Base-by-base conservation (phyloP, 2,113 vertebrate species). In the Gymnocephalus cernua region DNA sequence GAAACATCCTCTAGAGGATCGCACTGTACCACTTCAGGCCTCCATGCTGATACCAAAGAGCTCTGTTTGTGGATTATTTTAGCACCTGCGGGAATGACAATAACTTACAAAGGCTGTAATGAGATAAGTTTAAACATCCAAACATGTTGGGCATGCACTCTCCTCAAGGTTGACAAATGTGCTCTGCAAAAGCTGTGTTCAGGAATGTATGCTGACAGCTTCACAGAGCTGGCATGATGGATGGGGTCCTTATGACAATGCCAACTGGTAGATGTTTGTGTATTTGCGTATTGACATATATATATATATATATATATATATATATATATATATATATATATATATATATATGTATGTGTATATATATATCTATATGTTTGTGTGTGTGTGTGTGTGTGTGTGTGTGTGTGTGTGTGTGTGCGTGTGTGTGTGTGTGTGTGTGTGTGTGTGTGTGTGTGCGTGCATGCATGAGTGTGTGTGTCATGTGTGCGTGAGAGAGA, bases 191-290 rank as follows among this genome's bases (percentile, higher is more conserved):
- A 74, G 67, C 67, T 74, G 81, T 11, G 1, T 54, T 67, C 41
- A 86, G 88, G 88, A 90, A 92, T 89, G 69, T 63, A 21, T 27
- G 79, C 73, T 88, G 88, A 90, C 88, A 91, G 54, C 77, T 89
- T 88, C 82, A 71, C 62, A 65, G 70, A 69, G 64, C 38, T 19
- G 13, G 35, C 71, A 45, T 92, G 89, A 93, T 80, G 74, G 88
- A 92, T 87, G 89, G 72, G 12, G 74, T 71, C 59, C 72, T 84
- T 76, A 72, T 77, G 63, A 87, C 77, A 77, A 75, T 83, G 83
- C 74, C 59, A 93, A 74, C 85, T 93, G 91, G 76, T 27, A 32
- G 71, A 82, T 80, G 80, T 74, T 82, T 79, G 83, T 71, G 51
- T 83, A 72, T 71, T 80, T 82, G 75, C 44, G 53, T 50, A 66